Percentiles rank a stretch among this genome's conserved stretches.
phyloP scores from a whole-genome alignment of 2,113 vertebrate species.

The Hystrix brachyura region DNA sequence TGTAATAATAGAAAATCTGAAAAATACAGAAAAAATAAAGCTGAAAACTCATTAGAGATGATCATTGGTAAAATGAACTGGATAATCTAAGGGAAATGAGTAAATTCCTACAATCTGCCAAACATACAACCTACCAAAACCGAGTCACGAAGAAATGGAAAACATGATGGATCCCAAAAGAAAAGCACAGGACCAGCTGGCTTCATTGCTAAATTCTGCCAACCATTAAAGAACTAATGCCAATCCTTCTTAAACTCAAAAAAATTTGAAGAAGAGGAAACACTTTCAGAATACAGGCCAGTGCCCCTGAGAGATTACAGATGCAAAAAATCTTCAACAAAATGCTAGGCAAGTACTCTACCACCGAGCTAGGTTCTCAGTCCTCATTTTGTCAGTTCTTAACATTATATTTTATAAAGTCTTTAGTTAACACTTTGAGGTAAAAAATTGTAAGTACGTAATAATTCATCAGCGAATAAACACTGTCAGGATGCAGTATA shows the following conservation, averaged over 20 bases:
- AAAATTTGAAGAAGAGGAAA: background rate
- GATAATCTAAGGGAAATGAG: background rate
- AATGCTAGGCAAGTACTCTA: background rate
- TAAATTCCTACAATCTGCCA: background rate
- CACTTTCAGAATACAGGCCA: background rate
- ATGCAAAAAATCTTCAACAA: background rate
- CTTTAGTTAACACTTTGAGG: background rate
- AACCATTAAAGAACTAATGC: background rate
- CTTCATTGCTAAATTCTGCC: background rate
- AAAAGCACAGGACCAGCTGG: background rate
- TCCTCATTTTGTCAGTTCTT: background rate
- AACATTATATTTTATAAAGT: background rate
- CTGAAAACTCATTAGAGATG: background rate
- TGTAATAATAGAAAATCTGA: conserved; percentile 26
- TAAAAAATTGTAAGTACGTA: background rate
- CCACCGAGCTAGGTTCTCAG: background rate
- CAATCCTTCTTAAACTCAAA: background rate
- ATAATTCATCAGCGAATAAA: background rate
- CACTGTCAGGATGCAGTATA: background rate
- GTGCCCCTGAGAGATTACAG: background rate
- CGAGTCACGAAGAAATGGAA: background rate
- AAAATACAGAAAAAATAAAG: background rate
- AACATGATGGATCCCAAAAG: background rate
- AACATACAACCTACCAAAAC: background rate
- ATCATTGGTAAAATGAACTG: background rate